Base-by-base conservation (phyloP, 2,113 vertebrate genomes). In the Takifugu bimaculatus region DNA sequence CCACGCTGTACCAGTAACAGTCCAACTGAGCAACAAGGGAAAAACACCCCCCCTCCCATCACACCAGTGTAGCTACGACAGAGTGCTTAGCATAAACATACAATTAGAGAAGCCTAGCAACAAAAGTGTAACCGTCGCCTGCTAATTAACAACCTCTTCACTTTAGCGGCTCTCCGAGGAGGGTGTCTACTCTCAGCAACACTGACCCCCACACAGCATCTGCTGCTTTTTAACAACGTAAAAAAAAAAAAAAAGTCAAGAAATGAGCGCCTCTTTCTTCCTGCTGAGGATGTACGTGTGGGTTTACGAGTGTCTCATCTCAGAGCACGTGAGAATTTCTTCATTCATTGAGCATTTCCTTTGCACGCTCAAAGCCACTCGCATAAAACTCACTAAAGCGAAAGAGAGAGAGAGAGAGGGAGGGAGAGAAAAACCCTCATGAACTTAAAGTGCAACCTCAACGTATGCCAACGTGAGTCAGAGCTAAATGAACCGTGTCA, bases 261-360 rank as follows among this genome's bases (percentile, higher is more conserved):
- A 14, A 78, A 84, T 81, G 79, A 79, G 51, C 60, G 25, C n/a
- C 78, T 70, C 87, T 90, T 80, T 87, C 91, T 89, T 87, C 88
- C 85, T 88, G 35, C 70, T 62, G 13, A 57, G 58, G 53, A 53
- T 28, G 13, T 66, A 44, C 65, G 66, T 64, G 35, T 72, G 59
- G 72, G 72, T 80, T 84, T 74, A 69, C 66, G 57, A 55, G 58
- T 76, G 47, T 78, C 81, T 85, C 76, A 20, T 20, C 20, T 82
- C 60, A 84, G 28, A 82, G 86, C 77, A 85, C 50, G 65, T 80
- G 85, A 80, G 77, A 84, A 62, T 81, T 82, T 78, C 75, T 80
- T 88, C 87, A 90, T 89, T 90, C 88, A 91, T 87, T 78, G 62
- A 80, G 69, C 68, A 57, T 74, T 90, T 88, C 88, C 90, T 87